Conservation (phyloP, 2,113 vertebrate species). For the Aythya baeri region DNA sequence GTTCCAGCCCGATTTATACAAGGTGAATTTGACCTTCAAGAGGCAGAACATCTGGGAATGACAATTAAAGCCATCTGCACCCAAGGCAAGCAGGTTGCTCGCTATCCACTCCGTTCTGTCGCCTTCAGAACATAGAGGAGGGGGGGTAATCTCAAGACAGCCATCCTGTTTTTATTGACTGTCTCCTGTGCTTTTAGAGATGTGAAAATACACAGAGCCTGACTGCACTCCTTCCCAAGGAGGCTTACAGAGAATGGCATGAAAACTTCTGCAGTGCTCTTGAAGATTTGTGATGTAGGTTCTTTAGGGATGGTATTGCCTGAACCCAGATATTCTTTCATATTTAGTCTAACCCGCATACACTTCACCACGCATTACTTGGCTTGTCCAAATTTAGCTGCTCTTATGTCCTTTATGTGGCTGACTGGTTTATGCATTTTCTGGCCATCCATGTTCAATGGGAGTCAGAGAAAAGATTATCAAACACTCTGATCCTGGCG, state of each 20-base stretch:
- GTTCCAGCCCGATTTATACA: conserved; percentile 73
- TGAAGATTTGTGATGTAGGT: neutral
- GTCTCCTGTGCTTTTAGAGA: conserved; percentile 62
- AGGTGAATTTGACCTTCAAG: conserved; percentile 80
- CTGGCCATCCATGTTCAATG: neutral
- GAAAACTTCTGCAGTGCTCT: neutral
- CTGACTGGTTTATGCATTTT: neutral
- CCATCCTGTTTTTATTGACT: conserved; percentile 72
- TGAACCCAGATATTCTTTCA: neutral
- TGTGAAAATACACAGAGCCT: conserved; percentile 53
- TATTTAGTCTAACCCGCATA: neutral
- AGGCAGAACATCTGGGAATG: conserved; percentile 77
- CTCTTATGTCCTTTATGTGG: rapidly evolving
- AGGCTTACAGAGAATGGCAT: neutral
- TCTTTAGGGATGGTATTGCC: neutral
- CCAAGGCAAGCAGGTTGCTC: conserved; percentile 74
- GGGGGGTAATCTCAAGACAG: conserved; percentile 73
- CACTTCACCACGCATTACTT: rapidly evolving
- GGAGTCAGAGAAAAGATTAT: neutral
- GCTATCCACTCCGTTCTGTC: conserved; percentile 69
- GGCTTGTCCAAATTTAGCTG: neutral
- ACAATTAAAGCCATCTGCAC: conserved; percentile 79
- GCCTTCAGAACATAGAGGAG: conserved; percentile 49
- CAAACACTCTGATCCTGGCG: neutral
- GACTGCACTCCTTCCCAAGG: conserved; percentile 38